Conservation (phyloP, 2,888 invertebrate genomes). For the Leptinotarsa rubiginosa region DNA sequence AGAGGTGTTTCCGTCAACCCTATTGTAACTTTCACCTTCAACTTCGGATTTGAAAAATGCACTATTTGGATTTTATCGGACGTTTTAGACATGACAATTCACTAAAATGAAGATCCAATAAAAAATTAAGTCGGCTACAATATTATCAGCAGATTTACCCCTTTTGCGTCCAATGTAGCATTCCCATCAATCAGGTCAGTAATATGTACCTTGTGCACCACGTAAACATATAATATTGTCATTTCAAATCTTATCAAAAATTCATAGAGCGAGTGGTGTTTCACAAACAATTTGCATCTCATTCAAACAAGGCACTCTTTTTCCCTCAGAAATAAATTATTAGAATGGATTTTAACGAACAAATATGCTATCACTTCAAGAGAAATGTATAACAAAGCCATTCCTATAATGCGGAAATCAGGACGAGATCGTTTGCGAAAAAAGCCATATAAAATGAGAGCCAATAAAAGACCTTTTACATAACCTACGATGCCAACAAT, state of each 20-base stretch:
- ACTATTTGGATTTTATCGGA: too few relatives aligned
- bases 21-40: too few relatives aligned
- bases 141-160: too few relatives aligned
- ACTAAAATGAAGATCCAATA: too few relatives aligned
- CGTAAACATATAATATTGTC: constrained; percentile 1
- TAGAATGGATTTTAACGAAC: background rate
- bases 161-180: too few relatives aligned
- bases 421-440: background rate
- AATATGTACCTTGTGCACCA: background rate
- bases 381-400: too few relatives aligned
- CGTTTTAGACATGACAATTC: too few relatives aligned
- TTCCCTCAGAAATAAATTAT: background rate
- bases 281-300: background rate
- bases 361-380: background rate
- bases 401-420: background rate
- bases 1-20: too few relatives aligned
- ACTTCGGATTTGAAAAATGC: too few relatives aligned
- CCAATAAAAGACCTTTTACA: constrained; percentile 23
- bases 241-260: background rate
- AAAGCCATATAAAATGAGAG: constrained; percentile 22
- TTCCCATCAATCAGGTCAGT: too few relatives aligned
- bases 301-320: background rate
- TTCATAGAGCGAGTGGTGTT: constrained; percentile 1
- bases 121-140: too few relatives aligned
- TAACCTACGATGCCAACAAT: constrained; percentile 29